Evolutionary conservation across 2,113 vertebrate genomes (phyloP).

Genomic region (Ariopsis seemanni): DNA sequence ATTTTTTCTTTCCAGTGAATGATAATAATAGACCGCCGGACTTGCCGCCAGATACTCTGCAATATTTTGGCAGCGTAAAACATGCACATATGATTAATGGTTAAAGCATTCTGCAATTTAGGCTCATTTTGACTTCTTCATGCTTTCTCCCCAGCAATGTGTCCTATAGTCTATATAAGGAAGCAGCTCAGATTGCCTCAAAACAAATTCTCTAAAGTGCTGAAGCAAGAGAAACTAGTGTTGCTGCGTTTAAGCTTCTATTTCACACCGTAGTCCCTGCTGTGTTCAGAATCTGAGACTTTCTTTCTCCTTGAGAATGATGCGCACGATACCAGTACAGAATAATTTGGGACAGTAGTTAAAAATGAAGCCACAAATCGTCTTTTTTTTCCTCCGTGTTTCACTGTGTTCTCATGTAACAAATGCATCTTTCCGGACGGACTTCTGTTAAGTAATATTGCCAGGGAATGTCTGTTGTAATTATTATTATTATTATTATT

Average conservation of each 20-base stretch:
- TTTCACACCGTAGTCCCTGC: constrained; percentile 13
- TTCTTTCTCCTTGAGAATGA: constrained; percentile 20
- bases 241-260: constrained; percentile 22
- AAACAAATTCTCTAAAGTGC: constrained; percentile 42
- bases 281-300: constrained; percentile 31
- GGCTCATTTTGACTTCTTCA: neutral
- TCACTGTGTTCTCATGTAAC: neutral
- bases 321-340: neutral
- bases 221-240: constrained; percentile 36
- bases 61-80: neutral
- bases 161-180: constrained; percentile 19
- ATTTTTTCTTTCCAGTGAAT: neutral
- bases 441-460: neutral
- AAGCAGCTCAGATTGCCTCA: constrained; percentile 24
- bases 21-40: neutral
- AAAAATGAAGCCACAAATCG: neutral
- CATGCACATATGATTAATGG: constrained; percentile 8
- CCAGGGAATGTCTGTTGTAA: neutral
- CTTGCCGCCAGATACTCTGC: constrained; percentile 1
- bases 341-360: neutral
- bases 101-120: neutral
- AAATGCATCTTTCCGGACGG: neutral
- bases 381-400: no score
- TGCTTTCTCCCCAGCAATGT: constrained; percentile 1
- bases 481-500: no score